Percentiles rank a stretch among this genome's conserved stretches.
Conservation (phyloP, 2,888 invertebrate species). For the Campopleginae sp. region DNA sequence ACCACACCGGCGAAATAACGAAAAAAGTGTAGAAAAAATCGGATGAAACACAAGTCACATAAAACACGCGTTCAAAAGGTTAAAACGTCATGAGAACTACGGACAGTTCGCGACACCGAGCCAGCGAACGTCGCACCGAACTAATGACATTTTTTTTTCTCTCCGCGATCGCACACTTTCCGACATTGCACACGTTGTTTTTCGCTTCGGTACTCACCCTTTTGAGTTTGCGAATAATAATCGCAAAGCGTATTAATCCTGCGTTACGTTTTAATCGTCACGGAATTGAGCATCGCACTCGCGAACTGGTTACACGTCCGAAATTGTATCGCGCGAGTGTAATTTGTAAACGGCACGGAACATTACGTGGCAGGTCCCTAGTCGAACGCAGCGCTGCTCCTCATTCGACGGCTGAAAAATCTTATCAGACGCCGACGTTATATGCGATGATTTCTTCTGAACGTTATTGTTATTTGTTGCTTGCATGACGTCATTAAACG, state of each 20-base stretch:
- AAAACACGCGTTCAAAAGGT: conserved; percentile 75
- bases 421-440: conserved; percentile 4
- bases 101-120: conserved; percentile 34
- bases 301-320: conserved; percentile 73
- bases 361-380: conserved; percentile 81
- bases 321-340: conserved; percentile 73
- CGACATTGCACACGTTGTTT: neutral
- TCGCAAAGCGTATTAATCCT: conserved; percentile 65
- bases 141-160: conserved; percentile 37
- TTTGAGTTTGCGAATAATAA: conserved; percentile 44
- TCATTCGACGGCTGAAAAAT: conserved; percentile 45
- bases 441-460: neutral
- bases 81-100: conserved; percentile 77
- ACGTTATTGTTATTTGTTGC: conserved; percentile 2
- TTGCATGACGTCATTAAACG: conserved; percentile 8
- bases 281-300: conserved; percentile 77
- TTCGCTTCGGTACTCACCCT: conserved; percentile 46
- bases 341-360: conserved; percentile 80
- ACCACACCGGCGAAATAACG: neutral
- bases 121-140: conserved; percentile 59
- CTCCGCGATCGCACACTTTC: neutral
- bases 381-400: conserved; percentile 73
- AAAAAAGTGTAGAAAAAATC: conserved; percentile 25
- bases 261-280: conserved; percentile 74
- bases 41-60: conserved; percentile 60